These are phyloP conservation scores for Lacerta bilineata DNA, from an alignment of 2,797 vertebrate genomes.

Conservation along the genomic window DNA sequence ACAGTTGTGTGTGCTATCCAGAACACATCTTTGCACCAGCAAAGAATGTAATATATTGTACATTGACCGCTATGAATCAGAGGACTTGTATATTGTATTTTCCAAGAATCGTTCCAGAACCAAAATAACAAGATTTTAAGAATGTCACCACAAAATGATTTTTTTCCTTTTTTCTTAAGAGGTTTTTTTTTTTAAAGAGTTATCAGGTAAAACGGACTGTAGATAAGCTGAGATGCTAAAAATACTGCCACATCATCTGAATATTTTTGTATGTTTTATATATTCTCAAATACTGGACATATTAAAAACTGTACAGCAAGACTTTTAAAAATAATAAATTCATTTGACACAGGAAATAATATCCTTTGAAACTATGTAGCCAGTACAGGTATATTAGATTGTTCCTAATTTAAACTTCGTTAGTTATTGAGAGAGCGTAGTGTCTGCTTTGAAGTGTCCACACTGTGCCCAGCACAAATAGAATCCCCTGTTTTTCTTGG, in stretches of 20 bases:
- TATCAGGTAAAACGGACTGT: constrained; percentile 62
- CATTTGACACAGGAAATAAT: constrained; percentile 83
- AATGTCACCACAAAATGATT: constrained; percentile 20
- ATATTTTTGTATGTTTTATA: constrained; percentile 75
- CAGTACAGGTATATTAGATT: constrained; percentile 57
- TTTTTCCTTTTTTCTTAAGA: constrained; percentile 36
- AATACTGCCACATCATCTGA: constrained; percentile 66
- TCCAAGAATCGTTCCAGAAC: constrained; percentile 54
- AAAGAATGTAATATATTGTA: constrained; percentile 73
- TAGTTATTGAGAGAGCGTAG: constrained; percentile 40
- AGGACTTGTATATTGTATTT: constrained; percentile 63
- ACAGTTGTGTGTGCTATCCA: not conserved
- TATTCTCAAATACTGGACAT: constrained; percentile 70
- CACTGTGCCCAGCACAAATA: not conserved
- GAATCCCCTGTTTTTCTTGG: not conserved
- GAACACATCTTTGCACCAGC: constrained; percentile 49
- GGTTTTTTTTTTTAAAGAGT: constrained; percentile 32
- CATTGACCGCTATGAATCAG: constrained; percentile 54
- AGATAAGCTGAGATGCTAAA: constrained; percentile 67
- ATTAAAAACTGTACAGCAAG: constrained; percentile 71
- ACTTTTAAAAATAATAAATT: constrained; percentile 63
- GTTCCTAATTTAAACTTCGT: constrained; percentile 61
- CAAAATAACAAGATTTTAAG: constrained; percentile 38
- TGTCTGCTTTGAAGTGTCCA: not conserved
- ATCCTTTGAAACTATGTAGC: constrained; percentile 82